Evolutionary conservation across 2,113 vertebrate genomes (phyloP).

Genomic region (Tupaia tana): DNA sequence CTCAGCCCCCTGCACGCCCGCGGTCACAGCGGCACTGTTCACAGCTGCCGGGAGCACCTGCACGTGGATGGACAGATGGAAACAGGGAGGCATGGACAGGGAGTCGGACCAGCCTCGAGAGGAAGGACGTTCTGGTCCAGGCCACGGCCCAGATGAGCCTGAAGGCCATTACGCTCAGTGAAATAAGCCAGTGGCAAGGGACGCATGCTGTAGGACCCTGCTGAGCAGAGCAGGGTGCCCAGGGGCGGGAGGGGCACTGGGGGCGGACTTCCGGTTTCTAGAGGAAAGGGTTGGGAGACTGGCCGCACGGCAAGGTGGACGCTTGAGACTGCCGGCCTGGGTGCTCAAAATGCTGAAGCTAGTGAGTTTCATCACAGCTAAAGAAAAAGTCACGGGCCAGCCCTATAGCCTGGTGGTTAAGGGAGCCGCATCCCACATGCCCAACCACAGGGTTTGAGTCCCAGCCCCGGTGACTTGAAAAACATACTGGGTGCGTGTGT

Average conservation of each 20-base stretch:
- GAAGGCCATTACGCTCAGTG: fast-evolving
- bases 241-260: fast-evolving
- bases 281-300: too few relatives aligned
- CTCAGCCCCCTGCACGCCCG: fast-evolving
- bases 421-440: too few relatives aligned
- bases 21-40: fast-evolving
- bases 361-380: fast-evolving
- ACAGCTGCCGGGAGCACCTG: fast-evolving
- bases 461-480: too few relatives aligned
- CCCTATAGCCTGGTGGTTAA: too few relatives aligned
- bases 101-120: neutral
- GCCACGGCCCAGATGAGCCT: fast-evolving
- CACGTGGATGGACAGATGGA: fast-evolving
- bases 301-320: fast-evolving
- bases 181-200: neutral
- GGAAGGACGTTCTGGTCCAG: neutral
- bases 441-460: too few relatives aligned
- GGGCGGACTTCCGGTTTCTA: neutral
- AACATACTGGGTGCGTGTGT: too few relatives aligned
- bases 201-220: fast-evolving
- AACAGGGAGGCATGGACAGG: fast-evolving
- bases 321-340: fast-evolving
- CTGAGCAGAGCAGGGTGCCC: neutral
- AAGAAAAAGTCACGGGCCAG: neutral
- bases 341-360: fast-evolving